Conservation (phyloP, 2,888 invertebrate species). For the Actias luna region DNA sequence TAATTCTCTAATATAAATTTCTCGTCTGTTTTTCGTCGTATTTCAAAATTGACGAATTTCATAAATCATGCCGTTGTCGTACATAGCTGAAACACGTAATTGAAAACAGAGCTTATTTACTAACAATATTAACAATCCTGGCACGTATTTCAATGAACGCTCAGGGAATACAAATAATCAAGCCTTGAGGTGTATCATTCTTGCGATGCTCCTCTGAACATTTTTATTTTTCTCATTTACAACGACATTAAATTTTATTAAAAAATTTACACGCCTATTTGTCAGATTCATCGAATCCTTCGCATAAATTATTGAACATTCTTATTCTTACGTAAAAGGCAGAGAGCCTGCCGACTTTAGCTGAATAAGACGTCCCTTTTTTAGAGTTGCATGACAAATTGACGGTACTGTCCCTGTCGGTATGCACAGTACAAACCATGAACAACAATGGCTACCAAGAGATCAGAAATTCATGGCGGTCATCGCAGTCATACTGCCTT, state of each 20-base stretch:
- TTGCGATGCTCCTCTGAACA: slow-evolving; percentile 37
- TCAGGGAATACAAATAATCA: slow-evolving; percentile 67
- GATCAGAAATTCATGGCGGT: no score
- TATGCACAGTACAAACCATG: no score
- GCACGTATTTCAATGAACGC: slow-evolving; percentile 63
- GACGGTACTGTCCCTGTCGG: no score
- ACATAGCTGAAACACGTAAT: slow-evolving; percentile 57
- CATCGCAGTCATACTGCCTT: no score
- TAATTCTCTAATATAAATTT: slow-evolving; percentile 49
- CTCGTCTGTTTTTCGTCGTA: slow-evolving; percentile 32
- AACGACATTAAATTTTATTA: slow-evolving; percentile 39
- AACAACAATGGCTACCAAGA: no score
- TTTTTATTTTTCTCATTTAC: slow-evolving; percentile 39
- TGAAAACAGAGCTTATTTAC: slow-evolving; percentile 70
- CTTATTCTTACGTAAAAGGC: background rate
- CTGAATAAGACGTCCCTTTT: background rate
- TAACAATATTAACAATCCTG: slow-evolving; percentile 58
- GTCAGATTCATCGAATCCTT: slow-evolving; percentile 7
- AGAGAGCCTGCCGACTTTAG: background rate
- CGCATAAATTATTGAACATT: slow-evolving; percentile 10
- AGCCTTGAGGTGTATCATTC: slow-evolving; percentile 54
- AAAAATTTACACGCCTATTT: slow-evolving; percentile 18
- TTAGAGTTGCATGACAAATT: no score
- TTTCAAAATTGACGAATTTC: slow-evolving; percentile 41
- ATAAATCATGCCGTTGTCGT: slow-evolving; percentile 45